Base-by-base conservation (phyloP, 2,888 invertebrate genomes). In the Epistrophella euchroma region DNA sequence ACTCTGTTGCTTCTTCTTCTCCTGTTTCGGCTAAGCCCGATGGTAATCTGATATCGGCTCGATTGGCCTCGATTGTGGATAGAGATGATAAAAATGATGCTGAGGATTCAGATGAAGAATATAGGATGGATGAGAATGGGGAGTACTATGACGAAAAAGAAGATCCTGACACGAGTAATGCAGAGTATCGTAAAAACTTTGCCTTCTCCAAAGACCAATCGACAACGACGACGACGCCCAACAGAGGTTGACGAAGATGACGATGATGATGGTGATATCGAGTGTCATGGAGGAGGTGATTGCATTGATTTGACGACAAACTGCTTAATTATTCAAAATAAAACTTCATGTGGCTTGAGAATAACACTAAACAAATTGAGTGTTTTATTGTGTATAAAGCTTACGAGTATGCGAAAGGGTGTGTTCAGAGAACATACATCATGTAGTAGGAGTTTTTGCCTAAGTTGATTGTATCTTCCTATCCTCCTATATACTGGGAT, bases 241-340 rank as follows among this genome's bases (percentile, higher is more conserved):
- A 45, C 6, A 11, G 58, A 50, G 7, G 22, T 37, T 17, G 78
- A 74, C 6, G 73, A 77, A 35, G 68, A 77, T 22, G 60, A 77
- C 25, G 81, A 71, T 40, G 71, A 55, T 25, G 45, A 73, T 22
- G 71, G 47, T 11, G 55, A 28, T 7, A 72, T 80, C 79, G 60
- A 72, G 75, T 37, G 66, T 76, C 47, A 72, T 80, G 19, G 52
- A 75, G 17, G 68, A 76, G 76, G 68, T 68, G 56, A 52, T 55
- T 62, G 66, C 85, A 55, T 56, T 85, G 68, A 66, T 85, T 55
- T 62, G 76, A 72, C 47, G 60, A 72, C 80, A 80, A 80, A 52
- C 64, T 68, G 47, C 40, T 80, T 85, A 76, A 71, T 85, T 73
- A 80, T 85, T 85, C 72, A 56, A 80, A 83, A 85, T 71, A 77